phyloP scores from a whole-genome alignment of 1,140 invertebrate species.

The Neodiprion fabricii region DNA sequence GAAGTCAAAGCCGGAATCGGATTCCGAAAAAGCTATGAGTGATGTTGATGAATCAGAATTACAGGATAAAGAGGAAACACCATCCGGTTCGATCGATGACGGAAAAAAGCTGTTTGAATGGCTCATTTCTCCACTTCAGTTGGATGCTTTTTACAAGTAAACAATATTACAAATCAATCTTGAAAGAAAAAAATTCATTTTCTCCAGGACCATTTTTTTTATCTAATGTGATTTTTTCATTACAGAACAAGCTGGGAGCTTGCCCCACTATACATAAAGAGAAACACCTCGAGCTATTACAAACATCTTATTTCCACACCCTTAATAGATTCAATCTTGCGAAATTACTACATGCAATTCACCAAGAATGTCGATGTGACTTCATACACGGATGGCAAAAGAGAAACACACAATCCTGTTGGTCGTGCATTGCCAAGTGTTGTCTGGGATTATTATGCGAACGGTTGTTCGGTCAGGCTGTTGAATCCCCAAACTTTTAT shows the following conservation, averaged over 20 bases:
- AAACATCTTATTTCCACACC: conserved; percentile 76
- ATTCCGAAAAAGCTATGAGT: neutral
- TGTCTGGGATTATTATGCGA: conserved; percentile 91
- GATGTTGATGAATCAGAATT: neutral
- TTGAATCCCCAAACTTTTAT: conserved; percentile 94
- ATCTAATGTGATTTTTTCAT: conserved; percentile 26
- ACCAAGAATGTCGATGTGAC: conserved; percentile 92
- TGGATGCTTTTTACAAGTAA: conserved; percentile 70
- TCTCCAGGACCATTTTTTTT: conserved; percentile 5
- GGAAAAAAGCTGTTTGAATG: conserved; percentile 71
- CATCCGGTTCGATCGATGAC: conserved; percentile 58
- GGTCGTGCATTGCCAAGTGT: conserved; percentile 78
- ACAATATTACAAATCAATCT: conserved; percentile 30
- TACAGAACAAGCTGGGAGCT: conserved; percentile 77
- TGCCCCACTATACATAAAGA: conserved; percentile 75
- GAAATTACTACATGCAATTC: conserved; percentile 78
- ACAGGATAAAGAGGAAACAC: neutral
- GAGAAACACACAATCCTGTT: conserved; percentile 87
- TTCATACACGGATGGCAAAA: conserved; percentile 77
- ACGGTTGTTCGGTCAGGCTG: conserved; percentile 90
- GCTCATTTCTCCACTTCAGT: conserved; percentile 72
- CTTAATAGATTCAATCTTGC: conserved; percentile 79
- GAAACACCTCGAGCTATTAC: conserved; percentile 73
- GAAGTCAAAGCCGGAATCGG: neutral
- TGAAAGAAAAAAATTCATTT: neutral